A percentile compares a stretch with the other conserved stretches of the same genome.
Evolutionary conservation across 2,888 invertebrate species (phyloP).

Genomic region (Gasteruption jaculator): DNA sequence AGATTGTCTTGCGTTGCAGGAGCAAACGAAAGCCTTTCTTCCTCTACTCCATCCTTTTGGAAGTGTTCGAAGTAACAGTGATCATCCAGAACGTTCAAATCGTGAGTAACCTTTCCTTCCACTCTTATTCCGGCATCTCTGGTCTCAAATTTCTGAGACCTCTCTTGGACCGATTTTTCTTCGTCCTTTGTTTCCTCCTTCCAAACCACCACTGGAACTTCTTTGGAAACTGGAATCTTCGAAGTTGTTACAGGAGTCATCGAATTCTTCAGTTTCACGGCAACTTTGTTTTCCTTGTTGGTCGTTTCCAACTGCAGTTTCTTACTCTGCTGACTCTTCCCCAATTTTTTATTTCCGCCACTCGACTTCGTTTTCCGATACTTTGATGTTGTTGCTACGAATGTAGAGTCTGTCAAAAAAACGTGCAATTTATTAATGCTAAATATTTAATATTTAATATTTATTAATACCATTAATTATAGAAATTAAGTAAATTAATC

Average conservation of each 20-base stretch:
- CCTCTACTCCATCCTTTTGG: constrained; percentile 28
- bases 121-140: no score
- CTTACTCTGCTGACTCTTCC: no score
- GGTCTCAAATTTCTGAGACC: no score
- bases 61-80: constrained; percentile 44
- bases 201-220: no score
- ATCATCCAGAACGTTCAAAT: constrained; percentile 39
- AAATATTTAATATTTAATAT: background rate
- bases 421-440: constrained; percentile 1
- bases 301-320: no score
- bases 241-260: no score
- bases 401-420: constrained; percentile 33
- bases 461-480: no score
- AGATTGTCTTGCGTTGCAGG: constrained; percentile 29
- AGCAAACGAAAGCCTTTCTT: constrained; percentile 24
- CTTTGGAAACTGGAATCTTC: no score
- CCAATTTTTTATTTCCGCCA: constrained; percentile 32
- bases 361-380: constrained; percentile 33
- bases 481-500: background rate
- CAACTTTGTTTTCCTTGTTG: no score
- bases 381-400: constrained; percentile 34
- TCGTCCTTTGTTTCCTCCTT: constrained; percentile 11
- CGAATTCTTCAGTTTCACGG: no score
- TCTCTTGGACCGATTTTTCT: constrained; percentile 10
- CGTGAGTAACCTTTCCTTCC: no score